phyloP scores from a whole-genome alignment of 2,113 vertebrate genomes.

The Cavia aperea region DNA sequence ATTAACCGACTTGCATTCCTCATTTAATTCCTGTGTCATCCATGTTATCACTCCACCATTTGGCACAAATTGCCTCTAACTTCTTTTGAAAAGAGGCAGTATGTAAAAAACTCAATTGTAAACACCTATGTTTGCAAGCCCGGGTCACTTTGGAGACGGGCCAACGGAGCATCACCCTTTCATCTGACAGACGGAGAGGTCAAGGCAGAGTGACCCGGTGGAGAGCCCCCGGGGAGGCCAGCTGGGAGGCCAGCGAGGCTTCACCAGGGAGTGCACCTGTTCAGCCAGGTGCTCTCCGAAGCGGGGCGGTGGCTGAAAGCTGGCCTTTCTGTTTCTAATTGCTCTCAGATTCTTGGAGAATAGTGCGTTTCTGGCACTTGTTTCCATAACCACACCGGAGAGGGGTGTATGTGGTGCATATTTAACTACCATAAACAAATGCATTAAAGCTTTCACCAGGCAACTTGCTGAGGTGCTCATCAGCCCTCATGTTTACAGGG shows the following conservation, averaged over 20 bases:
- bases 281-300: background rate
- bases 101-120: background rate
- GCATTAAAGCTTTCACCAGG: constrained; percentile 8
- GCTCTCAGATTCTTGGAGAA: constrained; percentile 32
- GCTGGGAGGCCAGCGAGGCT: background rate
- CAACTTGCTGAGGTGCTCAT: background rate
- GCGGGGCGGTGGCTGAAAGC: background rate
- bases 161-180: background rate
- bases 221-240: rapidly evolving
- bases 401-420: constrained; percentile 29
- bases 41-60: background rate
- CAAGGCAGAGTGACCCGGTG: background rate
- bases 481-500: background rate
- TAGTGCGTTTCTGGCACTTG: background rate
- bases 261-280: background rate
- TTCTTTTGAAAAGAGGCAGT: background rate
- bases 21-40: background rate
- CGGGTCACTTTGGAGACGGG: background rate
- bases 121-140: background rate
- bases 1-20: background rate
- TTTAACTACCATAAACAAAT: constrained; percentile 45
- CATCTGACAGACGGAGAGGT: background rate
- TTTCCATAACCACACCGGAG: background rate
- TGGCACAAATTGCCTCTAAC: background rate
- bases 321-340: background rate